Percentiles rank a stretch among this genome's conserved stretches.
Conservation (phyloP, 2,113 vertebrate genomes). For the Oxyura jamaicensis region DNA sequence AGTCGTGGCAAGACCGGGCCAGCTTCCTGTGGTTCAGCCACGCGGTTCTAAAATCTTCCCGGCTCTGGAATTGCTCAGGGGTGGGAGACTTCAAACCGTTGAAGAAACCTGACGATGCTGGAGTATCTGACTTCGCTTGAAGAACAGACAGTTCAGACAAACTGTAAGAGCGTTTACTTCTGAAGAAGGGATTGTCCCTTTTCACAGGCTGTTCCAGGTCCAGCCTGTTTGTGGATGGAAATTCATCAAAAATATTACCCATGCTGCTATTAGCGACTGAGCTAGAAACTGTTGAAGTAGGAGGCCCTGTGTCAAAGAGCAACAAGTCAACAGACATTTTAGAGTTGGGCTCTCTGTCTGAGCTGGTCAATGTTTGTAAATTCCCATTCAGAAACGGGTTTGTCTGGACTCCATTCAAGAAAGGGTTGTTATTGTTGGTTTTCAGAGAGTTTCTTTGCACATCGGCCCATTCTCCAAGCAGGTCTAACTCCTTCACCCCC, state of each 20-base stretch:
- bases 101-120: slow-evolving; percentile 78
- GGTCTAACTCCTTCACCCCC: slow-evolving; percentile 84
- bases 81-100: slow-evolving; percentile 88
- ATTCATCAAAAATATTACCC: slow-evolving; percentile 76
- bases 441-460: slow-evolving; percentile 71
- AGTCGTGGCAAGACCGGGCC: slow-evolving; percentile 93
- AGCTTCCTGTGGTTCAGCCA: slow-evolving; percentile 96
- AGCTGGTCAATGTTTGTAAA: slow-evolving; percentile 53
- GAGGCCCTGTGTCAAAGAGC: slow-evolving; percentile 80
- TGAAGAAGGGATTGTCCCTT: slow-evolving; percentile 92
- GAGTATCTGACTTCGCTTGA: slow-evolving; percentile 81
- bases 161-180: slow-evolving; percentile 96
- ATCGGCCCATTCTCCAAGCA: slow-evolving; percentile 82
- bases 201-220: slow-evolving; percentile 69
- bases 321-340: slow-evolving; percentile 79
- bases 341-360: slow-evolving; percentile 71
- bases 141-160: slow-evolving; percentile 92
- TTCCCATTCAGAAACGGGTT: slow-evolving; percentile 90
- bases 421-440: slow-evolving; percentile 85
- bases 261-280: slow-evolving; percentile 72
- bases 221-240: slow-evolving; percentile 52
- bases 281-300: slow-evolving; percentile 23
- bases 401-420: slow-evolving; percentile 82
- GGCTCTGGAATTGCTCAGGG: slow-evolving; percentile 94
- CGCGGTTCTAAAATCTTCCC: slow-evolving; percentile 93